These are phyloP conservation scores for Procambarus virginalis DNA, from an alignment of 1,140 invertebrate species.

Conservation along the genomic window DNA sequence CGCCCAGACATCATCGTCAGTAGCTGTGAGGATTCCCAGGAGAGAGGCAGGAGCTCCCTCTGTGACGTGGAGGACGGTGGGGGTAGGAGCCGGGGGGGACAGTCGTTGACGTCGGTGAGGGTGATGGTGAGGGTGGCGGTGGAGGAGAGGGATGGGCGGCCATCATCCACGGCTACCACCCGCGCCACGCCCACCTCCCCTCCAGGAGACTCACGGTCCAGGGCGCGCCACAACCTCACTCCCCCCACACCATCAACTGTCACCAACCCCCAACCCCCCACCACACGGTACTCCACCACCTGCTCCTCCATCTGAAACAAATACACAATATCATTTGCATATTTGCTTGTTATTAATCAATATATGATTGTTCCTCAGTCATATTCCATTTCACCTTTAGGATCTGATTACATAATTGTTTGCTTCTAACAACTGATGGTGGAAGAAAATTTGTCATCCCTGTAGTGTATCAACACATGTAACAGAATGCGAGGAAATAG, in stretches of 20 bases:
- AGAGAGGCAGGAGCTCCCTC: constrained; percentile 43
- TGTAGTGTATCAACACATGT: no score
- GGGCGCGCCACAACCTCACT: constrained; percentile 32
- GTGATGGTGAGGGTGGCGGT: constrained; percentile 54
- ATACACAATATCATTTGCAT: no score
- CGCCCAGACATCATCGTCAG: constrained; percentile 56
- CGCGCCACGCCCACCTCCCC: constrained; percentile 29
- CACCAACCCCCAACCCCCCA: constrained; percentile 22
- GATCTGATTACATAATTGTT: no score
- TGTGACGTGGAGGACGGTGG: constrained; percentile 41
- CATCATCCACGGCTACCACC: constrained; percentile 44
- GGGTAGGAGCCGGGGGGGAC: constrained; percentile 48
- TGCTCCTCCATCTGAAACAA: constrained; percentile 12
- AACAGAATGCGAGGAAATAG: no score
- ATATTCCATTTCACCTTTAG: no score
- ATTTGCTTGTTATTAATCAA: no score
- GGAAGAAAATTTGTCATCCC: no score
- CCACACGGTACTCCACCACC: constrained; percentile 9
- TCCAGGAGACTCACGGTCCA: constrained; percentile 17
- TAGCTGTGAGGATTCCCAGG: constrained; percentile 53
- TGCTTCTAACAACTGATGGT: no score
- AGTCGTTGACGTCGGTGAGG: constrained; percentile 57
- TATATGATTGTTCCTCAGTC: no score
- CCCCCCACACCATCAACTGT: constrained; percentile 9
- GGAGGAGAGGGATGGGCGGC: constrained; percentile 51